Evolutionary conservation across 2,888 invertebrate genomes (phyloP), one percentile per base, ranked within the genome.

Genomic region (Ectemnius lituratus): DNA sequence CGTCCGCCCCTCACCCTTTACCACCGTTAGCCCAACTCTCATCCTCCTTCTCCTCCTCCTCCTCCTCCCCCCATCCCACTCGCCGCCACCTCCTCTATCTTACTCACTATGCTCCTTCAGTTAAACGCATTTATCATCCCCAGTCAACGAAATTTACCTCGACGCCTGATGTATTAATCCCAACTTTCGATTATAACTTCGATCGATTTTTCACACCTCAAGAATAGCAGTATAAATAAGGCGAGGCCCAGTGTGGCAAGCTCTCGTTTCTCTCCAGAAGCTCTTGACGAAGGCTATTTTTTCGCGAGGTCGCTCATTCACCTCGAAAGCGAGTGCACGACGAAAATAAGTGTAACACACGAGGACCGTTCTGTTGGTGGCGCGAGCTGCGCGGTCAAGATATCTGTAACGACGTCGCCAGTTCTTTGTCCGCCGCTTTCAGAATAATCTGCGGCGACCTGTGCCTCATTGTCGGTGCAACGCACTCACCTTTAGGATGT

Each of bases 401-500:
- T 37, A 37, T 11, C 37, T 37, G 8, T 37, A 11, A 37, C 37
- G 37, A 37, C 8, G 37, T 37, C 37, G 37, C 11, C 37, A 11
- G 37, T 37, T 37, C 52, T n/a, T 52, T 16, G n/a, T 52, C 52
- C 52, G 18, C 8, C 13, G 52, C 37, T 37, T 11, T 37, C 8
- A 37, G 8, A 37, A 37, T 37, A 37, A 37, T 37, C 37, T 37
- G 37, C 37, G 37, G 37, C 37, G 37, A 23, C 3, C 23, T 23
- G 23, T 23, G 2, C 23, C 23, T 23, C 16, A 52, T 16, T 13
- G 16, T 52, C 14, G 52, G 13, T 14, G 4, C 46, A 37, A 1
- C 18, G 23, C 28, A 82, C 88, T 91, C 90, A 94, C 94, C 93
- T 94, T 94, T 87, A 94, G 92, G 89, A 94, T 94, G 90, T 93